phyloP scores from a whole-genome alignment of 2,113 vertebrate genomes.

The Leucosticte australis region DNA sequence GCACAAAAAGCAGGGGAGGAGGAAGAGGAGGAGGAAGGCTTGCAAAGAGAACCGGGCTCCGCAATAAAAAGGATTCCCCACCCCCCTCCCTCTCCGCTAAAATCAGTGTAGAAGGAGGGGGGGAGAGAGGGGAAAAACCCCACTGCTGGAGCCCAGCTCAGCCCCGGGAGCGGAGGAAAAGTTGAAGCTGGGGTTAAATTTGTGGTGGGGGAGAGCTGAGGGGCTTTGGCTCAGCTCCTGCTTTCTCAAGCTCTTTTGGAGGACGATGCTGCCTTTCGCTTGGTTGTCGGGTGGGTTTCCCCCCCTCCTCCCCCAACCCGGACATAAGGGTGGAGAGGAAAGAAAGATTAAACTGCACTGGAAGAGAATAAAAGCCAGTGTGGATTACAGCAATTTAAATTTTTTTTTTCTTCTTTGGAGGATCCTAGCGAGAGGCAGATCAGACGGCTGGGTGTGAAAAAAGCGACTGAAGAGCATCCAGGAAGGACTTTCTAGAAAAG shows the following conservation, averaged over 20 bases:
- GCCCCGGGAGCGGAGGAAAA: neutral
- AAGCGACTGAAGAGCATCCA: slow-evolving; percentile 14
- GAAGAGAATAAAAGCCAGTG: neutral
- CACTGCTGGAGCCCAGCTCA: slow-evolving; percentile 7
- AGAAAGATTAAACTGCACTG: slow-evolving; percentile 13
- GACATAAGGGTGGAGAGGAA: slow-evolving; percentile 10
- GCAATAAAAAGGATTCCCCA: slow-evolving; percentile 59
- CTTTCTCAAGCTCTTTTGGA: slow-evolving; percentile 15
- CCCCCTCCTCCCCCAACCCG: neutral
- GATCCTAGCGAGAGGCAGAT: neutral
- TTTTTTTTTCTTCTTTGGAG: neutral
- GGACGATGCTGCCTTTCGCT: slow-evolving; percentile 24
- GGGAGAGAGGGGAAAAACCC: neutral
- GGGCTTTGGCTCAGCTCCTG: slow-evolving; percentile 11
- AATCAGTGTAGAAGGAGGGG: neutral
- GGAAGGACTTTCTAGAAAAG: slow-evolving; percentile 62
- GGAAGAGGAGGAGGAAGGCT: neutral
- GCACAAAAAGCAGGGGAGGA: slow-evolving; percentile 21
- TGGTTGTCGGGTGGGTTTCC: neutral
- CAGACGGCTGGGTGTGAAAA: slow-evolving; percentile 8
- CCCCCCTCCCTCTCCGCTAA: neutral
- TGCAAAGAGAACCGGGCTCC: slow-evolving; percentile 15
- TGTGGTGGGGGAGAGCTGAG: neutral
- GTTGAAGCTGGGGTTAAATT: slow-evolving; percentile 14
- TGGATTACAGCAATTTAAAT: neutral